Percentiles rank a stretch among this genome's conserved stretches.
Conservation (phyloP, 2,113 vertebrate species). For the Trochalopteron elliotii region DNA sequence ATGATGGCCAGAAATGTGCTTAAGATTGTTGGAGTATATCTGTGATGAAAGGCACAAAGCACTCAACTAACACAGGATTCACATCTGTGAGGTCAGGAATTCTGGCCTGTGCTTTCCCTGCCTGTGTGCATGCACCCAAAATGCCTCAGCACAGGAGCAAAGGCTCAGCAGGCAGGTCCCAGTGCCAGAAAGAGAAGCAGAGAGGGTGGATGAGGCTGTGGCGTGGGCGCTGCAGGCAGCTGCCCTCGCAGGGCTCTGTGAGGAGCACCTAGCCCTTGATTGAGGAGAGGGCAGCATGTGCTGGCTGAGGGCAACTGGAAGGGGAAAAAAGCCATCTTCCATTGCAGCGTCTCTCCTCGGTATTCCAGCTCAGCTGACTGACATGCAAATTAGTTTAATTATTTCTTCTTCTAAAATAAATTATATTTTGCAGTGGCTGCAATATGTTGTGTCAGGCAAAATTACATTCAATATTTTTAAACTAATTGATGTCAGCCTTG, state of each 20-base stretch:
- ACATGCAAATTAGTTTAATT: constrained; percentile 88
- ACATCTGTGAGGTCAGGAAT: background rate
- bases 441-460: constrained; percentile 87
- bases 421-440: constrained; percentile 86
- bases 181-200: background rate
- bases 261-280: fast-evolving
- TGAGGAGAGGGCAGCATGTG: fast-evolving
- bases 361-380: constrained; percentile 79
- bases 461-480: constrained; percentile 88
- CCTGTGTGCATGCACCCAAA: fast-evolving
- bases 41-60: background rate
- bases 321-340: background rate
- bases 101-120: background rate
- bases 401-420: constrained; percentile 88
- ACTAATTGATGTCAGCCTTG: constrained; percentile 85
- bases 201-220: too few species aligned
- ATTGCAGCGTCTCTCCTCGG: background rate
- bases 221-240: fast-evolving
- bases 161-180: background rate
- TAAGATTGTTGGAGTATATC: background rate
- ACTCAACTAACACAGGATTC: background rate
- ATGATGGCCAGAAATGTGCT: background rate
- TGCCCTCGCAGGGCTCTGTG: background rate
- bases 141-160: background rate
- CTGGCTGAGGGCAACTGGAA: background rate